These are phyloP conservation scores for Pseudeuparius sepicola DNA, from an alignment of 2,888 invertebrate species.

Conservation along the genomic window DNA sequence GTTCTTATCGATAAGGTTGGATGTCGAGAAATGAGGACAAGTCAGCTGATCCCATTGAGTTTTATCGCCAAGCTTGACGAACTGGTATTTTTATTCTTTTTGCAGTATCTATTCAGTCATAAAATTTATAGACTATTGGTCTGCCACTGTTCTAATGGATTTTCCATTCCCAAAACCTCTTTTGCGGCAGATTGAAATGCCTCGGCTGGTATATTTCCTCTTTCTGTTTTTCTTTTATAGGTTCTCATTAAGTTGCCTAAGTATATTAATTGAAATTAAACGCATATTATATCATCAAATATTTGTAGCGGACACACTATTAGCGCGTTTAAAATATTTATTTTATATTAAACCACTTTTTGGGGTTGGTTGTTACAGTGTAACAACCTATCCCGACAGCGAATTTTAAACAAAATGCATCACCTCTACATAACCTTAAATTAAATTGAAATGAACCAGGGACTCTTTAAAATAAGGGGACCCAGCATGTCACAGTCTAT, in stretches of 20 bases:
- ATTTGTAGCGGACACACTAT: neutral
- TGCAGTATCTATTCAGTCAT: slow-evolving; percentile 7
- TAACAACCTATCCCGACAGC: no score
- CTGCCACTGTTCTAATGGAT: slow-evolving; percentile 4
- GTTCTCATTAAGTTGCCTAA: slow-evolving; percentile 7
- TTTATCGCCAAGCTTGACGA: slow-evolving; percentile 23
- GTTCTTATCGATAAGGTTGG: slow-evolving; percentile 18
- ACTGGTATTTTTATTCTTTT: slow-evolving; percentile 14
- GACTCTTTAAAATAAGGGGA: no score
- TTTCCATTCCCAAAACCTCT: slow-evolving; percentile 4
- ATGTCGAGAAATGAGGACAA: slow-evolving; percentile 24
- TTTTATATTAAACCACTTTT: no score
- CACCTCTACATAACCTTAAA: no score
- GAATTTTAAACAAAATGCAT: no score
- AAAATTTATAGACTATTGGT: neutral
- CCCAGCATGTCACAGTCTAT: no score
- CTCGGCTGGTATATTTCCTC: slow-evolving; percentile 8
- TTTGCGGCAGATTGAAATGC: slow-evolving; percentile 5
- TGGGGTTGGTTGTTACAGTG: no score
- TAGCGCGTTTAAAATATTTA: no score
- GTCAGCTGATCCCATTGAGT: slow-evolving; percentile 26
- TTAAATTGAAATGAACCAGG: no score
- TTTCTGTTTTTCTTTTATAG: slow-evolving; percentile 8
- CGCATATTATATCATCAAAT: neutral
- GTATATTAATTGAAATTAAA: neutral